Conservation (phyloP, 2,888 invertebrate genomes). For the Diachrysia chrysitis region DNA sequence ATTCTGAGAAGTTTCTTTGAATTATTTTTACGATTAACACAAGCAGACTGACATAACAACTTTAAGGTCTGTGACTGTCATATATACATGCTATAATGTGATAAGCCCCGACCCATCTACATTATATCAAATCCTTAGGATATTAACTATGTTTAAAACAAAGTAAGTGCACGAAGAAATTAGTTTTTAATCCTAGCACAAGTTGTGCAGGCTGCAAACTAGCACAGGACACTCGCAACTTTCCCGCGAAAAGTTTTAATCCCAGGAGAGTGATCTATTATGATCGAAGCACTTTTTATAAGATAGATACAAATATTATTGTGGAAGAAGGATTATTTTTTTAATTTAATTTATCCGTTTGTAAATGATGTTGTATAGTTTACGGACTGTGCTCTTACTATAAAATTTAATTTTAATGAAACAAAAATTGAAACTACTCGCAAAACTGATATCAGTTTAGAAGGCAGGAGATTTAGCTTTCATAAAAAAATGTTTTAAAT, state of each 20-base stretch:
- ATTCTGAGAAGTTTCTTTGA: too few relatives aligned
- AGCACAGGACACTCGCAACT: constrained; percentile 32
- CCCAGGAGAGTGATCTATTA: constrained; percentile 44
- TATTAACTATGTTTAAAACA: constrained; percentile 18
- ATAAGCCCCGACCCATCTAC: neutral
- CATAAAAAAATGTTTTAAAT: too few relatives aligned
- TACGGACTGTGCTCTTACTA: too few relatives aligned
- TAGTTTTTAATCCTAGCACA: constrained; percentile 55
- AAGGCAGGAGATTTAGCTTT: too few relatives aligned
- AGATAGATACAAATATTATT: constrained; percentile 4
- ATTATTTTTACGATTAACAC: too few relatives aligned
- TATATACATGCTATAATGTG: too few relatives aligned
- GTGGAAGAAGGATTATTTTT: neutral
- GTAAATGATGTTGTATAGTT: neutral
- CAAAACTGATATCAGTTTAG: too few relatives aligned
- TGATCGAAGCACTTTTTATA: constrained; percentile 35
- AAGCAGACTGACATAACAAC: too few relatives aligned
- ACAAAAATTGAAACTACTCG: too few relatives aligned
- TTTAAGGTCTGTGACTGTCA: too few relatives aligned
- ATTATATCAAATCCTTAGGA: constrained; percentile 5
- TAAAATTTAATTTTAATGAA: too few relatives aligned
- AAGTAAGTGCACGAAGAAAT: constrained; percentile 50
- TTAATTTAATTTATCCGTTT: neutral
- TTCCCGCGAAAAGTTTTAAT: constrained; percentile 50
- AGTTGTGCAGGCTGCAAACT: constrained; percentile 34